Base-by-base conservation (phyloP, 2,888 invertebrate genomes). In the Diploptera punctata region DNA sequence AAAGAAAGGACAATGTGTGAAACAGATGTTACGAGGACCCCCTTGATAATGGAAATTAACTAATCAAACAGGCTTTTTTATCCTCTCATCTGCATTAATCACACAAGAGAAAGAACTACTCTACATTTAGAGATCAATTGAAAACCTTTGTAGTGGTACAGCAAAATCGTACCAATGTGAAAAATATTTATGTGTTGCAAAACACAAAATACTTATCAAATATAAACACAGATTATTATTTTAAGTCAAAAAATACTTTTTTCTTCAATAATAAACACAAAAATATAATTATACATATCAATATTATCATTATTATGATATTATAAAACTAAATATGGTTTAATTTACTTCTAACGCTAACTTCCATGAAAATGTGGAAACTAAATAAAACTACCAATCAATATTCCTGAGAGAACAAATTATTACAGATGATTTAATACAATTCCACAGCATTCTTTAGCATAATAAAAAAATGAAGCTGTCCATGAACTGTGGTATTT, bases 71-170 rank as follows among this genome's bases (percentile, higher is more conserved):
- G 10, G 5, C 10, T 33, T 33, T 33, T 33, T 33, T 7, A 33
- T n/a, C n/a, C n/a, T n/a, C n/a, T n/a, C n/a, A n/a, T 7, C 33
- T 33, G 33, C 33, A 7, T 33, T 33, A 33, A 33, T 24, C 54
- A 57, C 57, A 57, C 57, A 29, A 57, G 57, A 24, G 16, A 47
- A n/a, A n/a, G n/a, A 61, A 60, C 73, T 73, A 73, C 44, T 67
- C 73, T 73, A 73, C 73, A 73, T 74, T 74, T 73, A 76, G 78
- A 78, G 78, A 78, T 78, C 78, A 78, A 77, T 75, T 76, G 78
- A 78, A 78, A 70, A 73, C 72, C n/a, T 49, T 69, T 72, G 18
- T 65, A 44, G 47, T 26, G 18, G 47, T 18, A 21, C 44, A 19
- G 67, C 16, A n/a, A 60, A 47, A 16, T 38, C 33, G 43, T 16